A percentile compares a stretch with the other conserved stretches of the same genome.
Conservation (phyloP, 2,888 invertebrate genomes). For the Chymomyza amoena region DNA sequence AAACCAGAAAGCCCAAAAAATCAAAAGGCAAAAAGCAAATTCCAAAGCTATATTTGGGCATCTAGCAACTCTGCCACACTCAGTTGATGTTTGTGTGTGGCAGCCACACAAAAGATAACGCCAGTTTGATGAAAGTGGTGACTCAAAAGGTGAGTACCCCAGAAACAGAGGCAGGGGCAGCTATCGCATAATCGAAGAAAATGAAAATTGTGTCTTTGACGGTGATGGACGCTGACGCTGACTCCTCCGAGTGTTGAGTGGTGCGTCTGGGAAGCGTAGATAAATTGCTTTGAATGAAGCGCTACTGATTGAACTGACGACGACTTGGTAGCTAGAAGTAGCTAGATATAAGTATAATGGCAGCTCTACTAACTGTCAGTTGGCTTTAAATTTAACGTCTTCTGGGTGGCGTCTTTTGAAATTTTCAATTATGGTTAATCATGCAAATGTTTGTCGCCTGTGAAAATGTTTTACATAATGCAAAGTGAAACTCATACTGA, state of each 20-base stretch:
- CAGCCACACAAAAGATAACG: conserved; percentile 28
- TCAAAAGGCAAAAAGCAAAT: conserved; percentile 22
- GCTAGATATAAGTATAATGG: conserved; percentile 15
- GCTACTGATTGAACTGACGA: conserved; percentile 54
- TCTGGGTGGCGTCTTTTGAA: neutral
- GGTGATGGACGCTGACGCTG: neutral
- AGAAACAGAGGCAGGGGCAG: neutral
- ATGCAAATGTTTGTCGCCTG: conserved; percentile 71
- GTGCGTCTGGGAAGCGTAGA: conserved; percentile 62
- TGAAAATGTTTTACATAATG: conserved; percentile 71
- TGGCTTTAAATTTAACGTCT: conserved; percentile 19
- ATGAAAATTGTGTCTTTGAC: neutral
- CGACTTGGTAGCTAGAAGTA: conserved; percentile 2
- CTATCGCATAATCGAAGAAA: neutral
- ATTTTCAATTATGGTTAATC: conserved; percentile 71
- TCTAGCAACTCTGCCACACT: neutral
- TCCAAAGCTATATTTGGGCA: conserved; percentile 9
- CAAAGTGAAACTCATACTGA: conserved; percentile 58
- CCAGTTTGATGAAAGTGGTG: conserved; percentile 10
- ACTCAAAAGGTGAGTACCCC: conserved; percentile 12
- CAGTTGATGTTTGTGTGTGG: conserved; percentile 1
- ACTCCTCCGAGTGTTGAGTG: neutral
- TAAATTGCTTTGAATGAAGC: conserved; percentile 65
- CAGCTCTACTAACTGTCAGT: conserved; percentile 32
- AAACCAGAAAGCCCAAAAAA: neutral